Evolutionary conservation across 2,888 invertebrate species (phyloP).

Genomic region (Drosophila nigritarsus): DNA sequence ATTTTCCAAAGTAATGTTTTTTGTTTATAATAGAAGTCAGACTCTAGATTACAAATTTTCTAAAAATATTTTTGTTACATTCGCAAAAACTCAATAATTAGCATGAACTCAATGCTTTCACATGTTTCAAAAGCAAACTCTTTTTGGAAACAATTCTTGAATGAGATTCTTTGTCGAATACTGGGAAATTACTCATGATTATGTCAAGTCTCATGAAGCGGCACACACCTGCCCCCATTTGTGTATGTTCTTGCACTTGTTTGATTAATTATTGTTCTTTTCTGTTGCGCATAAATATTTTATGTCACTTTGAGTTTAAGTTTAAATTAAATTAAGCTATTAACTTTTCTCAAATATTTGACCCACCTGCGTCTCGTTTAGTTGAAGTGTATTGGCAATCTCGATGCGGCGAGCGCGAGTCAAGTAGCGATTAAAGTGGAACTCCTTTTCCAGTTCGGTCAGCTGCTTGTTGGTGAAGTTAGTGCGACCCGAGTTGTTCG

Average conservation of each 20-base stretch:
- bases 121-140: not conserved
- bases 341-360: not conserved
- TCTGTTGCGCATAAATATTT: not conserved
- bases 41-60: not conserved
- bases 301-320: not conserved
- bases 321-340: not conserved
- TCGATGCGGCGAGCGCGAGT: constrained; percentile 98
- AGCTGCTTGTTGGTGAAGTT: constrained; percentile 99
- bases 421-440: constrained; percentile 99
- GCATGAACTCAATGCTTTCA: not conserved
- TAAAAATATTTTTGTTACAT: not conserved
- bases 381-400: constrained; percentile 97
- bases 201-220: not conserved
- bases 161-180: not conserved
- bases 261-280: not conserved
- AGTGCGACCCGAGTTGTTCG: constrained; percentile 96
- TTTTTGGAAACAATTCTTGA: not conserved
- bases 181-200: not conserved
- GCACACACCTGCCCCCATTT: not conserved
- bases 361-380: constrained; percentile 95
- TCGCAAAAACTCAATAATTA: not conserved
- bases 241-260: not conserved
- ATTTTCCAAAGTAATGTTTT: not conserved
- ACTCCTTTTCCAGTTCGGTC: constrained; percentile 99
- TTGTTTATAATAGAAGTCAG: not conserved